A percentile compares a stretch with the other conserved stretches of the same genome.
These are phyloP conservation scores for Rafetus swinhoei DNA, from an alignment of 2,113 vertebrate genomes.

Conservation along the genomic window DNA sequence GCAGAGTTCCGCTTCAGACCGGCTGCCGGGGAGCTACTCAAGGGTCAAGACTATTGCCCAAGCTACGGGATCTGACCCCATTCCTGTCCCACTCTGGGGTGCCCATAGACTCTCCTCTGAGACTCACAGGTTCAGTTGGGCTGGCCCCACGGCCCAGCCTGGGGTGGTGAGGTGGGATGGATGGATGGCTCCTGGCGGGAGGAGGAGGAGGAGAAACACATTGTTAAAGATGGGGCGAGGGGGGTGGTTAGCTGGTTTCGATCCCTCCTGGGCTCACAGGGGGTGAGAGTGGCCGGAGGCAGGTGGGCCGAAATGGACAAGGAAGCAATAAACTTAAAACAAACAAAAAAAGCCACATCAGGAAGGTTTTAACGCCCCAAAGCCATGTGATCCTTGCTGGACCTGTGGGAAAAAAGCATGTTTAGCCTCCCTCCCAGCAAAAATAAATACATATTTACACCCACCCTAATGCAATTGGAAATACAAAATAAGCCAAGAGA, in stretches of 20 bases:
- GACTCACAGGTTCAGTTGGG: slow-evolving; percentile 58
- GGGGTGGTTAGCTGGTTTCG: slow-evolving; percentile 34
- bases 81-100: background rate
- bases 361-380: background rate
- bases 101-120: background rate
- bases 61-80: background rate
- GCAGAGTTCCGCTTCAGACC: background rate
- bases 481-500: slow-evolving; percentile 12
- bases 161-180: background rate
- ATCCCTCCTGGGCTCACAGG: slow-evolving; percentile 30
- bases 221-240: slow-evolving; percentile 53
- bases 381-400: slow-evolving; percentile 12
- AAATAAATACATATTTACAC: background rate
- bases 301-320: slow-evolving; percentile 23
- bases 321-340: slow-evolving; percentile 12
- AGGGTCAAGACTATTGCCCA: background rate
- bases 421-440: background rate
- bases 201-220: slow-evolving; percentile 42
- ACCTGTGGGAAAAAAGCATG: slow-evolving; percentile 62
- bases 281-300: slow-evolving; percentile 8
- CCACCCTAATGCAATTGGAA: background rate
- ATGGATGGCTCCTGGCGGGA: slow-evolving; percentile 32
- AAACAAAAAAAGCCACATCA: slow-evolving; percentile 24
- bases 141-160: slow-evolving; percentile 22
- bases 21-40: background rate